A percentile compares a stretch with the other conserved stretches of the same genome.
phyloP scores from a whole-genome alignment of 1,140 invertebrate genomes.

The Nylanderia fulva region DNA sequence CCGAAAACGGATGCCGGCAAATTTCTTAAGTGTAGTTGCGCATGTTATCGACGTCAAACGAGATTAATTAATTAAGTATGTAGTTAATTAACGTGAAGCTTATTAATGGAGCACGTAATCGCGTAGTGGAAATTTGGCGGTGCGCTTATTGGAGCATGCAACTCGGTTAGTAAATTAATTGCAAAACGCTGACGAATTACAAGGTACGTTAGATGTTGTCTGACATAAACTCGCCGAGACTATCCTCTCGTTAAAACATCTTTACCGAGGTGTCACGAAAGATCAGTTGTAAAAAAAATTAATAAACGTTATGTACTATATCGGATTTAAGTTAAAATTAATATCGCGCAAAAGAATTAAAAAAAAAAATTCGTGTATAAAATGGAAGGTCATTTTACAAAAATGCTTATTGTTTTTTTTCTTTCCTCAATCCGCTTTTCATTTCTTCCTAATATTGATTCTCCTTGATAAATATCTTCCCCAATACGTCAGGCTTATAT shows the following conservation, averaged over 20 bases:
- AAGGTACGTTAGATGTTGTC: slow-evolving; percentile 20
- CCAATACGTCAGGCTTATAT: neutral
- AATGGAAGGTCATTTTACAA: neutral
- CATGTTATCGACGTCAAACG: slow-evolving; percentile 54
- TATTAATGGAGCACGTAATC: slow-evolving; percentile 57
- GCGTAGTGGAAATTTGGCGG: slow-evolving; percentile 35
- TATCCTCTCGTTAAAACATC: slow-evolving; percentile 14
- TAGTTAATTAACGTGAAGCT: slow-evolving; percentile 52
- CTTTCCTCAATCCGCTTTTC: neutral
- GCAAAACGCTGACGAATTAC: slow-evolving; percentile 57
- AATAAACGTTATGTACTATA: no score
- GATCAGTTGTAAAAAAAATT: neutral
- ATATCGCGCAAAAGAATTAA: neutral
- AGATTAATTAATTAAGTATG: slow-evolving; percentile 59
- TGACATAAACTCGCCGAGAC: slow-evolving; percentile 17
- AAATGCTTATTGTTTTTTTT: neutral
- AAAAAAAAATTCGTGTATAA: neutral
- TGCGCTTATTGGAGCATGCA: slow-evolving; percentile 44
- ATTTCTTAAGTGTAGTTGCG: slow-evolving; percentile 46
- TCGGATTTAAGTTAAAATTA: neutral
- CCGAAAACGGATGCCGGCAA: slow-evolving; percentile 26
- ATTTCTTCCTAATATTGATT: slow-evolving; percentile 2
- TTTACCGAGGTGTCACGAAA: neutral
- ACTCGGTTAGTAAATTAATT: slow-evolving; percentile 53
- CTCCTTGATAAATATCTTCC: neutral